Evolutionary conservation across 2,888 invertebrate species (phyloP).

Genomic region (Sclerodermus sp.): DNA sequence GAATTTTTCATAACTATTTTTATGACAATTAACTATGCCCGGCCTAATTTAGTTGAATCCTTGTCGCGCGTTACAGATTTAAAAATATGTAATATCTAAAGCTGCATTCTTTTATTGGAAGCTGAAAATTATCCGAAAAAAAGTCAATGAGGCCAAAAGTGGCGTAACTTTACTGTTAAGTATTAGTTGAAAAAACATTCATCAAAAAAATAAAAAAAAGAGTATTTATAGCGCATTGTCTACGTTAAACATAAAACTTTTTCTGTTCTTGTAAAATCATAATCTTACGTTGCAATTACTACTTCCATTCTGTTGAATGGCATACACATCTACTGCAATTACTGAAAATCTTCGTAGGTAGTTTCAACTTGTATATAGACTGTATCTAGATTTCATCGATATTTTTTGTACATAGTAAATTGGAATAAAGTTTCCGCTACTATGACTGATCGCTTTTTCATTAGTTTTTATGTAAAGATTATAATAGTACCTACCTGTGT

Average conservation of each 20-base stretch:
- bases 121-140: not conserved
- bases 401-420: not conserved
- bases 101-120: not conserved
- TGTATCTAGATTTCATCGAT: not conserved
- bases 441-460: not conserved
- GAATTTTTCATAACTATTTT: slow-evolving; percentile 17
- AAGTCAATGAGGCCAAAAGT: not conserved
- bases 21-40: slow-evolving; percentile 21
- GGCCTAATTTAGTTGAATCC: slow-evolving; percentile 1
- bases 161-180: too few species aligned
- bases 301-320: not conserved
- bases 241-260: too few species aligned
- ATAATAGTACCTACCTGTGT: too few species aligned
- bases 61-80: too few species aligned
- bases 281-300: not conserved
- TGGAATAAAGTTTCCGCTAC: not conserved
- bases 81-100: too few species aligned
- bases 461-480: too few species aligned
- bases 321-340: not conserved
- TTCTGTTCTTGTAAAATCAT: not conserved
- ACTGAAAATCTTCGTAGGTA: not conserved
- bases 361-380: not conserved
- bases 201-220: too few species aligned
- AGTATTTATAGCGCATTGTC: too few species aligned
- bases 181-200: too few species aligned